Conservation (phyloP, 2,888 invertebrate species). For the Dynastes hyllus region DNA sequence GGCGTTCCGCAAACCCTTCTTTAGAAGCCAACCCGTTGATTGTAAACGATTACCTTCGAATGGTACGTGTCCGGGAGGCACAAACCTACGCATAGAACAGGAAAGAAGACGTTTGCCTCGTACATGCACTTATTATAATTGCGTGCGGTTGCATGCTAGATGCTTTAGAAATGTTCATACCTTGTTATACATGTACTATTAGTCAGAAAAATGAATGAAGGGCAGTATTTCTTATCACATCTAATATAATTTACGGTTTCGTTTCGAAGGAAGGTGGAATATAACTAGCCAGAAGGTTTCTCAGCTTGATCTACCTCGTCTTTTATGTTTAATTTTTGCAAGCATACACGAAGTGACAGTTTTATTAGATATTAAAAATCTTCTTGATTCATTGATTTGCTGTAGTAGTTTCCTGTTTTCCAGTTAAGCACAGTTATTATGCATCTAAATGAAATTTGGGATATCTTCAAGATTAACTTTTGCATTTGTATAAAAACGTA, state of each 20-base stretch:
- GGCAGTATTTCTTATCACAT: not conserved
- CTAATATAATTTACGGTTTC: not conserved
- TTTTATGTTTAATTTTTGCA: too few relatives aligned
- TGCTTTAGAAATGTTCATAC: not conserved
- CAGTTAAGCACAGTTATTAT: too few relatives aligned
- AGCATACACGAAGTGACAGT: too few relatives aligned
- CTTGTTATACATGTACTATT: not conserved
- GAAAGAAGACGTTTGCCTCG: constrained; percentile 20
- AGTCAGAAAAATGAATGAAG: not conserved
- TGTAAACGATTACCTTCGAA: constrained; percentile 17
- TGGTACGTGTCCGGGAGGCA: constrained; percentile 21
- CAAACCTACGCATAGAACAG: not conserved
- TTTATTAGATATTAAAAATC: too few relatives aligned
- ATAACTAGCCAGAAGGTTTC: not conserved
- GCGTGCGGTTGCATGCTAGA: constrained; percentile 3
- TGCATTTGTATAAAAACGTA: too few relatives aligned
- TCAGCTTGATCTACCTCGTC: too few relatives aligned
- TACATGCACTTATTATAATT: constrained; percentile 32
- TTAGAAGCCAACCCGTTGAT: constrained; percentile 28
- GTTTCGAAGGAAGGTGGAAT: not conserved
- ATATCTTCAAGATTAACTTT: too few relatives aligned
- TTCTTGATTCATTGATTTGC: too few relatives aligned
- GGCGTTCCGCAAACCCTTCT: constrained; percentile 8
- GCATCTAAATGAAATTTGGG: too few relatives aligned
- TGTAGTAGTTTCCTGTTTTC: too few relatives aligned